Conservation (phyloP, 2,888 invertebrate genomes). For the Drosophila pullipes region DNA sequence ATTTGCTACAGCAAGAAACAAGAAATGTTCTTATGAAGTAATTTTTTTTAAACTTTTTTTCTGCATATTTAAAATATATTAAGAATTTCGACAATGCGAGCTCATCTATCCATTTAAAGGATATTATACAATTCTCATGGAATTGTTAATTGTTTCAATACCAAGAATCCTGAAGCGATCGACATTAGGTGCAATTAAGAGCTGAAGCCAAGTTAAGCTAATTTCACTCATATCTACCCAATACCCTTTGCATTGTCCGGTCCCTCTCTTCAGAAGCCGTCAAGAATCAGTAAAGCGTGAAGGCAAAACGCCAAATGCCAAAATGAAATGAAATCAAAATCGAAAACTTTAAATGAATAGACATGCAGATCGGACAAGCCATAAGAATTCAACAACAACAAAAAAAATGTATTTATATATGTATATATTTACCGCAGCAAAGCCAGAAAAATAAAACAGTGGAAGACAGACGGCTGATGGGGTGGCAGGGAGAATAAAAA, state of each 20-base stretch:
- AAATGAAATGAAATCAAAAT: conserved; percentile 69
- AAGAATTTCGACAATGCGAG: too few relatives aligned
- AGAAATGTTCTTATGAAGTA: neutral
- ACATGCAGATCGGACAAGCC: conserved; percentile 74
- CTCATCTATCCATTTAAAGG: neutral
- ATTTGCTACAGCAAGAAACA: neutral
- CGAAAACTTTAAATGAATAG: conserved; percentile 71
- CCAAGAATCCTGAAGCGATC: conserved; percentile 43
- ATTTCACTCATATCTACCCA: conserved; percentile 7
- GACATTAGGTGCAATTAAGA: conserved; percentile 40
- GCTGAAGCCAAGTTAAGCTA: conserved; percentile 7
- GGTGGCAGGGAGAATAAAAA: conserved; percentile 4
- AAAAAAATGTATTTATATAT: conserved; percentile 1
- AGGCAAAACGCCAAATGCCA: conserved; percentile 61
- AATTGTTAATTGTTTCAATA: conserved; percentile 38
- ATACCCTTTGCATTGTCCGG: neutral
- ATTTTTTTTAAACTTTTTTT: neutral
- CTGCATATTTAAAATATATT: neutral
- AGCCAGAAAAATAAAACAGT: conserved; percentile 15
- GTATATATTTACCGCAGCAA: neutral
- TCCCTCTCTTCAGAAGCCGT: conserved; percentile 20
- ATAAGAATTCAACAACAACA: conserved; percentile 43
- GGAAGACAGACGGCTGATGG: neutral
- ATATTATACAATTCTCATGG: conserved; percentile 1
- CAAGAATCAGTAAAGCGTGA: conserved; percentile 64